These are phyloP conservation scores for Trigoniulus corallinus DNA, from an alignment of 1,140 invertebrate genomes.

Conservation along the genomic window DNA sequence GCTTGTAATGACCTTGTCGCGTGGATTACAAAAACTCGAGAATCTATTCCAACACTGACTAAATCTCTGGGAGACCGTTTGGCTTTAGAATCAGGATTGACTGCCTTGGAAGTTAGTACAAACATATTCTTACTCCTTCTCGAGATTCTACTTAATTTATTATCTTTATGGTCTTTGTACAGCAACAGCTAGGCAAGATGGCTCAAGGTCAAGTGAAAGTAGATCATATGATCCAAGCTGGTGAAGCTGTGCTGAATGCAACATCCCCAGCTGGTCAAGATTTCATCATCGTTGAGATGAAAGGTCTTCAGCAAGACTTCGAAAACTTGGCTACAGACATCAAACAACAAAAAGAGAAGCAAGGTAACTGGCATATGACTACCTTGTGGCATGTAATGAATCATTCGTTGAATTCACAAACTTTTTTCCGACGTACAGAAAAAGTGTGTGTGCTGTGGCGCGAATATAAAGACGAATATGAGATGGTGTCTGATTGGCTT, in stretches of 20 bases:
- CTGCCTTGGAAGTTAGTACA: constrained; percentile 48
- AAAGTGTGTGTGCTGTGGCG: constrained; percentile 64
- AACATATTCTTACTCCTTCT: no score
- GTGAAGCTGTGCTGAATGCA: constrained; percentile 64
- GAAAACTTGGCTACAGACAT: constrained; percentile 70
- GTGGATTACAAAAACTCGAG: constrained; percentile 66
- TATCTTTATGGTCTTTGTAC: constrained; percentile 7
- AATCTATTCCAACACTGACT: constrained; percentile 72
- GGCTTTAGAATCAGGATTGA: constrained; percentile 68
- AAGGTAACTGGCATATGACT: constrained; percentile 21
- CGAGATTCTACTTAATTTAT: neutral
- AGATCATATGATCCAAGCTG: constrained; percentile 67
- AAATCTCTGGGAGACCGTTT: constrained; percentile 66
- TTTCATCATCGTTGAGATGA: constrained; percentile 65
- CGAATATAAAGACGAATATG: constrained; percentile 83
- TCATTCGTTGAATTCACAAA: neutral
- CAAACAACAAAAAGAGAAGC: constrained; percentile 60
- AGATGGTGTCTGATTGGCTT: constrained; percentile 77
- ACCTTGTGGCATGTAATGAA: neutral
- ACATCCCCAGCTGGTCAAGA: constrained; percentile 61
- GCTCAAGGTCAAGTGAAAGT: constrained; percentile 74
- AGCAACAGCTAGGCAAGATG: constrained; percentile 64
- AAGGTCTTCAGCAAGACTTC: constrained; percentile 63
- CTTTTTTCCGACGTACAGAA: constrained; percentile 26
- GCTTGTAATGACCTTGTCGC: constrained; percentile 68